Evolutionary conservation across 2,888 invertebrate genomes (phyloP).

Genomic region (Pollenia amentaria): DNA sequence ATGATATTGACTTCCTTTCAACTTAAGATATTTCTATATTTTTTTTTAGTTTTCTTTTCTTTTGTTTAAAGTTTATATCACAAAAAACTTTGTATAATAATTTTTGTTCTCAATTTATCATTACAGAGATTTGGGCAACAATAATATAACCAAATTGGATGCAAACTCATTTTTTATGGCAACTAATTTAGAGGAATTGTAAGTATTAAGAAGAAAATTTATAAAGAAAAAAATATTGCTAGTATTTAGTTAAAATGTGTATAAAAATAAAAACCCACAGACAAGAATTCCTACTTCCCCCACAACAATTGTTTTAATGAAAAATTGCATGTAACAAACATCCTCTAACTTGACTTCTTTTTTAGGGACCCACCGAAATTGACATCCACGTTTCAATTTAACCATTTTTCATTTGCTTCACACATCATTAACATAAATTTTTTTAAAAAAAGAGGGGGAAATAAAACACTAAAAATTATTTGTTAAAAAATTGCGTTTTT

Average conservation of each 20-base stretch:
- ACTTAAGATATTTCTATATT: no score
- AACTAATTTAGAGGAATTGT: slow-evolving; percentile 90
- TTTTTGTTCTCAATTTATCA: slow-evolving; percentile 67
- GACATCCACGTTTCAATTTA: background rate
- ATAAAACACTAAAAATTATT: slow-evolving; percentile 33
- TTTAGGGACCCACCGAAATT: background rate
- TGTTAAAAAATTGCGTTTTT: slow-evolving; percentile 28
- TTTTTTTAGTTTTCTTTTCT: no score
- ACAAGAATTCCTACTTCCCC: background rate
- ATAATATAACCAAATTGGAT: slow-evolving; percentile 91
- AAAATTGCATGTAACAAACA: no score
- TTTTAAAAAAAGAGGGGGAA: background rate
- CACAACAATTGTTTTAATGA: background rate
- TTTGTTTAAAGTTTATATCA: no score
- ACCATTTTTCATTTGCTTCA: slow-evolving; percentile 64
- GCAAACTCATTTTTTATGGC: slow-evolving; percentile 89
- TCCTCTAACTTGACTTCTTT: background rate
- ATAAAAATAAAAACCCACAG: background rate
- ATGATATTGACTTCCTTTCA: no score
- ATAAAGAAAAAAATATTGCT: background rate
- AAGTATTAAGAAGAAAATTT: slow-evolving; percentile 85
- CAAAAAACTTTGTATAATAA: background rate
- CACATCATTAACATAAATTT: slow-evolving; percentile 58
- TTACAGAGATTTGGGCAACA: slow-evolving; percentile 91
- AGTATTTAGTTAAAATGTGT: background rate